Conservation (phyloP, 2,888 invertebrate genomes). For the Antheraea assamensis region DNA sequence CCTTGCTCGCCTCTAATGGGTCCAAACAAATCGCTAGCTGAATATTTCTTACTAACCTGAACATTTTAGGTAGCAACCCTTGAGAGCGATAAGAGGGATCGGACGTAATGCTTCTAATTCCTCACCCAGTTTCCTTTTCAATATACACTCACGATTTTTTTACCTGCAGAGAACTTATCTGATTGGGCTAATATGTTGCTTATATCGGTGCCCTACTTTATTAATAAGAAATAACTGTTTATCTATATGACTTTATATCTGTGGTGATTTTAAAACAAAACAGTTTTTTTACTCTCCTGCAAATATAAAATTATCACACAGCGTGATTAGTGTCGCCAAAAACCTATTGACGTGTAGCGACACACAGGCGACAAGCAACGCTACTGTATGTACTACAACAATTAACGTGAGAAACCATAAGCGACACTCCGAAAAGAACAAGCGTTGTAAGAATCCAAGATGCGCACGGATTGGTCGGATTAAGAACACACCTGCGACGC, state of each 20-base stretch:
- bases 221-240: background rate
- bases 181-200: background rate
- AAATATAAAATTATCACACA: too few species aligned
- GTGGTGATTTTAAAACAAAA: background rate
- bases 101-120: constrained; percentile 42
- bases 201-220: background rate
- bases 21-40: constrained; percentile 35
- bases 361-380: too few species aligned
- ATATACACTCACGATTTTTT: constrained; percentile 36
- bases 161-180: constrained; percentile 25
- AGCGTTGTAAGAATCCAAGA: too few species aligned
- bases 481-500: too few species aligned
- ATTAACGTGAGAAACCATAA: too few species aligned
- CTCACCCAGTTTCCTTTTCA: constrained; percentile 34
- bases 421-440: too few species aligned
- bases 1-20: constrained; percentile 20
- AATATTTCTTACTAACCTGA: constrained; percentile 28
- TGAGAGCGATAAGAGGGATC: constrained; percentile 37
- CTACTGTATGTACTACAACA: too few species aligned
- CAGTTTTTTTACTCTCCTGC: too few species aligned
- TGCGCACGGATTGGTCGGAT: too few species aligned
- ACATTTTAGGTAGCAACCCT: constrained; percentile 35
- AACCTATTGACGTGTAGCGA: too few species aligned
- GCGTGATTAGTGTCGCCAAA: too few species aligned
- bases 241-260: background rate